Evolutionary conservation across 2,888 invertebrate species (phyloP).

Genomic region (Altica lythri): DNA sequence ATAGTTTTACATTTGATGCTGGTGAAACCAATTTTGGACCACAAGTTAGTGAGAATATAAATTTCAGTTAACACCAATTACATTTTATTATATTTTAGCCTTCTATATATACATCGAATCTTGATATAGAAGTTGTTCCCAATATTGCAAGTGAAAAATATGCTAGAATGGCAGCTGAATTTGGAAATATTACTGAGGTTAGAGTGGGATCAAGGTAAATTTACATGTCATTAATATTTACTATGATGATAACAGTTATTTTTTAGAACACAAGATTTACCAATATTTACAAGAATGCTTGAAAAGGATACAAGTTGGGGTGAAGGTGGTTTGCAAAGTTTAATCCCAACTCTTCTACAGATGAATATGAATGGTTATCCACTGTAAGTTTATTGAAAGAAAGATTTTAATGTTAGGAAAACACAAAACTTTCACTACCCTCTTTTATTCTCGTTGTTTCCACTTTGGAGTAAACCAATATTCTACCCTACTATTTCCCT

Average conservation of each 20-base stretch:
- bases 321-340: slow-evolving; percentile 68
- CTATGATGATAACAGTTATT: neutral
- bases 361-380: slow-evolving; percentile 60
- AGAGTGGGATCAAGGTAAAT: slow-evolving; percentile 67
- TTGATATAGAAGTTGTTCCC: slow-evolving; percentile 62
- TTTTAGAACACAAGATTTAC: slow-evolving; percentile 68
- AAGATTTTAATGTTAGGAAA: neutral
- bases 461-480: too few species aligned
- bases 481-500: too few species aligned
- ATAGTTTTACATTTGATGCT: slow-evolving; percentile 81
- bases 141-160: slow-evolving; percentile 63
- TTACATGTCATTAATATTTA: neutral
- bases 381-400: slow-evolving; percentile 49
- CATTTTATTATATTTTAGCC: slow-evolving; percentile 31
- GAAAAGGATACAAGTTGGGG: slow-evolving; percentile 78
- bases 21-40: slow-evolving; percentile 76
- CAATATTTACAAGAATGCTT: slow-evolving; percentile 76
- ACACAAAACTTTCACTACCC: too few species aligned
- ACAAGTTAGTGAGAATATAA: slow-evolving; percentile 53
- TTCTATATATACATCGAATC: slow-evolving; percentile 49
- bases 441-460: too few species aligned
- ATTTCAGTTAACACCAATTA: too few species aligned
- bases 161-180: slow-evolving; percentile 62
- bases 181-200: slow-evolving; percentile 71
- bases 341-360: slow-evolving; percentile 74